Evolutionary conservation across 2,113 vertebrate species (phyloP).

Genomic region (Sander vitreus): DNA sequence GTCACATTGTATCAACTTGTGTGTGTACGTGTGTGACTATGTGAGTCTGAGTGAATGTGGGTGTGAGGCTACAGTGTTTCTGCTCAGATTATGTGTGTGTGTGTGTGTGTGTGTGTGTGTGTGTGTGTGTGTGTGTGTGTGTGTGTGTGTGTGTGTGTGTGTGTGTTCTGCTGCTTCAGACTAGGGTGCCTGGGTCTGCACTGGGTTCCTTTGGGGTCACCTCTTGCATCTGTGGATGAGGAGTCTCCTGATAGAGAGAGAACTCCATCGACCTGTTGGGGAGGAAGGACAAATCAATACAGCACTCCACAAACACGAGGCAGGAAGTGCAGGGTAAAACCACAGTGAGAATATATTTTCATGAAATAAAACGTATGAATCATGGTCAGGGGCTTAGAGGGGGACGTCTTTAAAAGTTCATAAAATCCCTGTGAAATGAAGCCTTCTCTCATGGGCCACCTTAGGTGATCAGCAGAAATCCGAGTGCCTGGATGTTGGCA

Average conservation of each 20-base stretch:
- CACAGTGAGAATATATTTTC: background rate
- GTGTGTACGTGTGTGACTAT: constrained; percentile 29
- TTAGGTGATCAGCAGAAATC: background rate
- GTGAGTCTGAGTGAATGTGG: constrained; percentile 5
- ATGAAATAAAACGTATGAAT: constrained; percentile 5
- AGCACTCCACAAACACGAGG: background rate
- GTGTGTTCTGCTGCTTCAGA: constrained; percentile 79
- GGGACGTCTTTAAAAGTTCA: background rate
- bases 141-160: constrained; percentile 32
- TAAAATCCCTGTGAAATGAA: background rate
- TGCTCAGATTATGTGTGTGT: background rate
- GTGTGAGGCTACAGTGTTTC: too few relatives aligned
- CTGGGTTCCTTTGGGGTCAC: constrained; percentile 84
- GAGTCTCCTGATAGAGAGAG: constrained; percentile 87
- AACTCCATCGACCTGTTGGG: constrained; percentile 88
- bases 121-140: constrained; percentile 41
- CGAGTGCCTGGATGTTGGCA: constrained; percentile 4
- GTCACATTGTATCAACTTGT: constrained; percentile 70
- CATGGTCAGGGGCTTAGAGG: background rate
- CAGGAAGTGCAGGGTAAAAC: constrained; percentile 7
- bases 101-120: constrained; percentile 40
- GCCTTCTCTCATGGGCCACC: background rate
- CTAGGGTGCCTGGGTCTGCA: constrained; percentile 88
- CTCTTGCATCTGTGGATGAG: constrained; percentile 85
- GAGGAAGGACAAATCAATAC: constrained; percentile 48